Evolutionary conservation across 2,797 vertebrate genomes (phyloP).

Genomic region (Danio kyathit): DNA sequence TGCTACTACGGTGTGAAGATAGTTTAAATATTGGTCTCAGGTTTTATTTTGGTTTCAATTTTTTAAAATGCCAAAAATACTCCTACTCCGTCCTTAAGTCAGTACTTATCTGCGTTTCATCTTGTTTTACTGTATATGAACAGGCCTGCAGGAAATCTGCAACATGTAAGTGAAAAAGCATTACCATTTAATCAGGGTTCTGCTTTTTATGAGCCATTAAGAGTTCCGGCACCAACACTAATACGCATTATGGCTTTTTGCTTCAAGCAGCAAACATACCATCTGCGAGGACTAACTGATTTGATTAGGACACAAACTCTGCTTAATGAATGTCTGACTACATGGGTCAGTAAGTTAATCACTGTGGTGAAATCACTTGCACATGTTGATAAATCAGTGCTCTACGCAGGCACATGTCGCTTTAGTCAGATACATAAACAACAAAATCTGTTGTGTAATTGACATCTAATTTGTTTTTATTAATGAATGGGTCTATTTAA

Average conservation of each 20-base stretch:
- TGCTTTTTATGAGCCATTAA: conserved; percentile 42
- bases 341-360: conserved; percentile 53
- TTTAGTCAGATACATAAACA: not conserved
- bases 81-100: conserved; percentile 6
- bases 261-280: conserved; percentile 36
- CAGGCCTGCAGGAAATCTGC: conserved; percentile 51
- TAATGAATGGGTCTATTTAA: not conserved
- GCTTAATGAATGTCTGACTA: conserved; percentile 59
- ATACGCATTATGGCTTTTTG: conserved; percentile 4
- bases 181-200: conserved; percentile 48
- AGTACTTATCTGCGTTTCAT: conserved; percentile 47
- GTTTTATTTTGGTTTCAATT: not conserved
- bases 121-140: conserved; percentile 25
- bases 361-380: conserved; percentile 57
- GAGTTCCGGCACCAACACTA: conserved; percentile 50
- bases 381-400: conserved; percentile 24
- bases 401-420: not conserved
- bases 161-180: conserved; percentile 44
- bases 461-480: not conserved
- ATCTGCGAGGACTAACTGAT: conserved; percentile 46
- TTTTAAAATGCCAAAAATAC: not conserved
- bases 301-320: conserved; percentile 44
- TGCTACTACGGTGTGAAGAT: too few species aligned
- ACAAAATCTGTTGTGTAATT: not conserved
- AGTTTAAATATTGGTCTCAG: not conserved